A percentile compares a stretch with the other conserved stretches of the same genome.
Conservation (phyloP, 2,888 invertebrate species). For the Callinectes sapidus region DNA sequence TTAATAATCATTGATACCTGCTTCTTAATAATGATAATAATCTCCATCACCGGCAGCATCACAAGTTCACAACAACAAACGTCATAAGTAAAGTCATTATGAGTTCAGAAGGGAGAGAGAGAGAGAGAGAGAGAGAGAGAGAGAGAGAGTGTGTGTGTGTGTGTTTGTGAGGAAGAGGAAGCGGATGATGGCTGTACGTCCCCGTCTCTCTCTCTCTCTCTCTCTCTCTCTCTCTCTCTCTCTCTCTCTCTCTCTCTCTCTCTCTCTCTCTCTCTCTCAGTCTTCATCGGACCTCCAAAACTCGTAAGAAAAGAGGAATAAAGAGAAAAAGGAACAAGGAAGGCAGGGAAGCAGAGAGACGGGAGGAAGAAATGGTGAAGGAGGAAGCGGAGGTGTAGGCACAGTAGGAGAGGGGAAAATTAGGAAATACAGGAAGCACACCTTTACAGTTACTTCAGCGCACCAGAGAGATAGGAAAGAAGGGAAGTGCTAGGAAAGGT, state of each 20-base stretch:
- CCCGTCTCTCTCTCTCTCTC: no score
- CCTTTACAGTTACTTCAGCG: not conserved
- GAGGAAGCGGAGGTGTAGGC: not conserved
- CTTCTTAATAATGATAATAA: no score
- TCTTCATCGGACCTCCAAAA: not conserved
- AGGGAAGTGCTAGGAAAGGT: not conserved
- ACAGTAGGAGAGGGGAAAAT: not conserved
- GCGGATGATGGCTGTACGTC: not conserved
- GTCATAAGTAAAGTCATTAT: not conserved
- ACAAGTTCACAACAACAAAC: no score
- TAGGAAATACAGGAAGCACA: not conserved
- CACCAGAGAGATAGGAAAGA: not conserved
- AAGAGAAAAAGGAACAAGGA: not conserved
- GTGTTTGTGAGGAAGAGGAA: not conserved
- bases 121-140: conserved; percentile 1
- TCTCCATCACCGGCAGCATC: not conserved
- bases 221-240: not conserved
- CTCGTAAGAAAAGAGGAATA: not conserved
- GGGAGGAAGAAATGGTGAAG: not conserved
- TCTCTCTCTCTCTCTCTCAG: not conserved
- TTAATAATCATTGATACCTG: no score
- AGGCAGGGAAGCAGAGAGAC: not conserved
- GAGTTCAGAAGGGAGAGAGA: not conserved
- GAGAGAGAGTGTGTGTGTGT: not conserved
- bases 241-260: not conserved